Base-by-base conservation (phyloP, 2,113 vertebrate genomes). In the Thymallus thymallus region DNA sequence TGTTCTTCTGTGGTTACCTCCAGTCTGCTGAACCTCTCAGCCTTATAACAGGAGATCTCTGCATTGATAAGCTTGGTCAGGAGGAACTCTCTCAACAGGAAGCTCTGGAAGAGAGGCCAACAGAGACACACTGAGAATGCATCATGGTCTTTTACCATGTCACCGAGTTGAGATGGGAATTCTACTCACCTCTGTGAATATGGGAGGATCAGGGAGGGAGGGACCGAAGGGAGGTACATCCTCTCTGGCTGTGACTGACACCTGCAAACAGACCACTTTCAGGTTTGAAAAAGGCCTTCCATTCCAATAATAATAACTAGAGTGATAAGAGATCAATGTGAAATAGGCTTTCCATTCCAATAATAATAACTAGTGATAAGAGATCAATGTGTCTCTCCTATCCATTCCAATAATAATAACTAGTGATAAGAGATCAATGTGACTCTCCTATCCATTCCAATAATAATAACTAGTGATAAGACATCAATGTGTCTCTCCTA, bases 41-140 rank as follows among this genome's bases (percentile, higher is more conserved):
- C 94, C 75, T 92, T 92, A 80, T 96, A 96, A 81, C 95, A 96
- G 82, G 95, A 95, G 80, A 96, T 94, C 88, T 97, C 95, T 0
- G 95, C 96, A 0, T 97, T 97, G 88, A 97, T 96, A 72, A 97
- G 93, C 82, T 97, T 97, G 72, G 94, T 93, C 75, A 97, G 87
- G 13, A 97, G 93, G 82, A 96, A 97, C 78, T 96, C 93, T 74
- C 93, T 93, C 61, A 97, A 89, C 65, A 94, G 89, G n/a, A 85
- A 86, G 65, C 75, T 86, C 96, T 97, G 77, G 65, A 71, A 83
- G 23, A 60, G 74, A 80, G 55, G 30, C 78, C 5, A 29, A 69
- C 87, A 41, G 65, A 71, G 46, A 41, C 10, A 3, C 62, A 16
- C 58, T 16, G 0, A 51, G 16, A 18, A 51, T 18, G 16, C 12